A percentile compares a stretch with the other conserved stretches of the same genome.
Evolutionary conservation across 2,888 invertebrate species (phyloP).

Genomic region (Mythimna lalbum): DNA sequence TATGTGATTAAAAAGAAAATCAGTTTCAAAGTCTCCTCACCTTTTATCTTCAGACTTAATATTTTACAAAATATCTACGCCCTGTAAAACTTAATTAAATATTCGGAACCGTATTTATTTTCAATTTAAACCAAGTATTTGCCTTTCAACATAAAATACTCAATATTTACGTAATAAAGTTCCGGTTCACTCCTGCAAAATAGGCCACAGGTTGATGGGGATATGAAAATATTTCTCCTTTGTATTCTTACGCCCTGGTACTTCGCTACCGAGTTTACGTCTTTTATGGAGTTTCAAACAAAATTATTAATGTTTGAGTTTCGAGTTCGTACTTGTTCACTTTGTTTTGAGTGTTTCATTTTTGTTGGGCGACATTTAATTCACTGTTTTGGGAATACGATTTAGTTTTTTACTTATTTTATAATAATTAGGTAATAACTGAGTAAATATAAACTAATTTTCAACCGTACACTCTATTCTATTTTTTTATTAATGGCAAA

Average conservation of each 20-base stretch:
- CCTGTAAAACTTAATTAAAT: conserved; percentile 10
- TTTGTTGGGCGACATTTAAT: conserved; percentile 13
- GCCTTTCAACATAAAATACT: conserved; percentile 2
- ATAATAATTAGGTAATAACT: background rate
- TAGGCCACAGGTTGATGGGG: conserved; percentile 22
- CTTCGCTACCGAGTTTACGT: conserved; percentile 22
- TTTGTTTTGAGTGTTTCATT: conserved; percentile 29
- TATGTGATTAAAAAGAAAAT: background rate
- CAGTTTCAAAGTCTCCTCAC: background rate
- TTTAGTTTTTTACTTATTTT: background rate
- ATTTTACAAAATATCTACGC: conserved; percentile 13
- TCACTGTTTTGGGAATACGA: background rate
- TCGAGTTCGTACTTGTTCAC: conserved; percentile 33
- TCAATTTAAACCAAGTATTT: conserved; percentile 27
- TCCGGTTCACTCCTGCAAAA: conserved; percentile 23
- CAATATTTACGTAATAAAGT: conserved; percentile 23
- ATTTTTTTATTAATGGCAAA: no score
- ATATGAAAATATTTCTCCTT: conserved; percentile 50
- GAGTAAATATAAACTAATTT: no score
- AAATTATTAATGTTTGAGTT: conserved; percentile 48
- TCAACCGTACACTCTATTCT: no score
- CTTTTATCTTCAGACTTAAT: conserved; percentile 12
- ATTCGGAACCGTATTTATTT: conserved; percentile 20
- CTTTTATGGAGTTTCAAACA: conserved; percentile 43
- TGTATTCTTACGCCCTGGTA: conserved; percentile 46